A percentile compares a stretch with the other conserved stretches of the same genome.
Conservation (phyloP, 1,140 invertebrate species). For the Plectus sambesii region DNA sequence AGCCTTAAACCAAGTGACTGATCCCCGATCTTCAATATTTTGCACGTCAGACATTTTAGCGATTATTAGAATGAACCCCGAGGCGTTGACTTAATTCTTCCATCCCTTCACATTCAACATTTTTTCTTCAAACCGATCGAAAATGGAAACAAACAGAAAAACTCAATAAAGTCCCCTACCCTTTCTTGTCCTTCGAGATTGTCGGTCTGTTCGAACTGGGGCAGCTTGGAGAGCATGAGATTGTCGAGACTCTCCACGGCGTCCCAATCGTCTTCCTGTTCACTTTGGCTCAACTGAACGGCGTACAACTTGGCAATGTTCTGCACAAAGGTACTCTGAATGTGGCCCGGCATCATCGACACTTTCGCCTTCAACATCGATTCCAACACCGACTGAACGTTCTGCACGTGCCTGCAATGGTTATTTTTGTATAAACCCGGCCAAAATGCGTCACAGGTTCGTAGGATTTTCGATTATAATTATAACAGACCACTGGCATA, state of each 20-base stretch:
- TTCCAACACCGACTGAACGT: slow-evolving; percentile 66
- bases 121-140: too few species aligned
- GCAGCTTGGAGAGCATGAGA: slow-evolving; percentile 42
- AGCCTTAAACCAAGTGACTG: too few species aligned
- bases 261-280: slow-evolving; percentile 57
- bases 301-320: slow-evolving; percentile 85
- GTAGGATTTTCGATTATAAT: not conserved
- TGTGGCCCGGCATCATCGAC: slow-evolving; percentile 73
- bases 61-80: too few species aligned
- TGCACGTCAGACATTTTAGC: too few species aligned
- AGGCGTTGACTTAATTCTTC: too few species aligned
- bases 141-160: too few species aligned
- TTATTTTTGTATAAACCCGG: too few species aligned
- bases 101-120: too few species aligned
- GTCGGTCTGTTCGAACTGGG: slow-evolving; percentile 41
- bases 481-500: too few species aligned
- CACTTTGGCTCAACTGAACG: slow-evolving; percentile 60
- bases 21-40: too few species aligned
- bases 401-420: slow-evolving; percentile 58
- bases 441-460: not conserved
- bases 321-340: slow-evolving; percentile 89
- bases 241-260: slow-evolving; percentile 46
- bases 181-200: slow-evolving; percentile 44
- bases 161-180: too few species aligned
- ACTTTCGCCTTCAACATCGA: slow-evolving; percentile 70